Conservation (phyloP, 2,113 vertebrate species). For the Larimichthys crocea region DNA sequence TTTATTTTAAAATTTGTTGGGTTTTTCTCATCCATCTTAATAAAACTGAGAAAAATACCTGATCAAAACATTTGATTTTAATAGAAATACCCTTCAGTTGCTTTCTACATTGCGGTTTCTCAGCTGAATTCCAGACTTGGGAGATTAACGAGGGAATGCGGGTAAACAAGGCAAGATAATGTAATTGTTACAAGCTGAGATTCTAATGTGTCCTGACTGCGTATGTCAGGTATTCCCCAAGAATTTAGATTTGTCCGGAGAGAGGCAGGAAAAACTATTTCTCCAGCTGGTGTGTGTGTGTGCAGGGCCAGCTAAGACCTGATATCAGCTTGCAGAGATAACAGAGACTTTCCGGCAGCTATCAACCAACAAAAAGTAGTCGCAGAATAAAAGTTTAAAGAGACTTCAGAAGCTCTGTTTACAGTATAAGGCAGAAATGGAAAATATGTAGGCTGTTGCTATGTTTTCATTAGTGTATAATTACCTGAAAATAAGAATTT, state of each 20-base stretch:
- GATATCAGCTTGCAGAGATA: not conserved
- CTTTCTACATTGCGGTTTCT: conserved; percentile 9
- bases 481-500: no score
- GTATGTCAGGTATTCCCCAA: conserved; percentile 52
- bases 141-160: conserved; percentile 62
- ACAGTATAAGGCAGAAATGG: no score
- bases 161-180: conserved; percentile 55
- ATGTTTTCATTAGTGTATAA: no score
- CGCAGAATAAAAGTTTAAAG: no score
- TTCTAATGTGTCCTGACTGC: conserved; percentile 3
- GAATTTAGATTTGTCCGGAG: conserved; percentile 13
- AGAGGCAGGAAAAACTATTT: not conserved
- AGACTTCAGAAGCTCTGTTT: no score
- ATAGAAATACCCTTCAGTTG: conserved; percentile 4
- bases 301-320: no score
- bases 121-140: conserved; percentile 33
- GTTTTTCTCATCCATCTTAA: not conserved
- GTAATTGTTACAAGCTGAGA: conserved; percentile 24
- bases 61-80: not conserved
- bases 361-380: not conserved
- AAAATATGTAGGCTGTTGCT: no score
- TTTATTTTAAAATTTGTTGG: no score
- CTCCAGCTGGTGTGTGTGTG: not conserved
- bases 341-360: not conserved
- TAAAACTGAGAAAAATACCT: not conserved